A percentile compares a stretch with the other conserved stretches of the same genome.
Evolutionary conservation across 2,797 vertebrate species (phyloP).

Genomic region (Typhlichthys subterraneus): DNA sequence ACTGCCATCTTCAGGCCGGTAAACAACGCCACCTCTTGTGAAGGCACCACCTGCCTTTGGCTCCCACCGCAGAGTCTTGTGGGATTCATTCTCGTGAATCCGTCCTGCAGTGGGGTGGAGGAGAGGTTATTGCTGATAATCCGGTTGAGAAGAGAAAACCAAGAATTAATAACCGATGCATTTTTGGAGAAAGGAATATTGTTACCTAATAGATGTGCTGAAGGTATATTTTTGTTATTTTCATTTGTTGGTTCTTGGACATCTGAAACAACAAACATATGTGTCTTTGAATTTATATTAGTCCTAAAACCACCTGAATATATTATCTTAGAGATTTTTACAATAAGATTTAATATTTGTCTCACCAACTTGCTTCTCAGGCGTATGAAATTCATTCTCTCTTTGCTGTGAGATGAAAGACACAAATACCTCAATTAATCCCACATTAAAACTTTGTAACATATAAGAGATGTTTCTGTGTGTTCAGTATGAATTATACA

Average conservation of each 20-base stretch:
- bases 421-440: too few relatives aligned
- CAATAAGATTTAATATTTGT: background rate
- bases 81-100: background rate
- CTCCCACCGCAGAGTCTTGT: slow-evolving; percentile 84
- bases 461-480: background rate
- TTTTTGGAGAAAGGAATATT: background rate
- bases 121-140: background rate
- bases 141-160: background rate
- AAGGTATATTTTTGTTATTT: slow-evolving; percentile 56
- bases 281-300: background rate
- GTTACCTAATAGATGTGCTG: slow-evolving; percentile 88
- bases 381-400: slow-evolving; percentile 31
- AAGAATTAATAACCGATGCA: background rate
- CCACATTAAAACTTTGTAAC: too few relatives aligned
- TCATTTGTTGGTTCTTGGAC: slow-evolving; percentile 24
- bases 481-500: slow-evolving; percentile 6
- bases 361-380: slow-evolving; percentile 86
- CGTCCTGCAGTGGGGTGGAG: slow-evolving; percentile 48
- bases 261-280: slow-evolving; percentile 62
- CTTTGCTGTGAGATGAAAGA: slow-evolving; percentile 52
- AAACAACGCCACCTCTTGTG: slow-evolving; percentile 75
- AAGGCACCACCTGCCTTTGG: slow-evolving; percentile 72
- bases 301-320: background rate
- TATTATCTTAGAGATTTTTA: background rate
- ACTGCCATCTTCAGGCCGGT: slow-evolving; percentile 68